phyloP scores from a whole-genome alignment of 2,797 vertebrate species.

The Aeoliscus strigatus region DNA sequence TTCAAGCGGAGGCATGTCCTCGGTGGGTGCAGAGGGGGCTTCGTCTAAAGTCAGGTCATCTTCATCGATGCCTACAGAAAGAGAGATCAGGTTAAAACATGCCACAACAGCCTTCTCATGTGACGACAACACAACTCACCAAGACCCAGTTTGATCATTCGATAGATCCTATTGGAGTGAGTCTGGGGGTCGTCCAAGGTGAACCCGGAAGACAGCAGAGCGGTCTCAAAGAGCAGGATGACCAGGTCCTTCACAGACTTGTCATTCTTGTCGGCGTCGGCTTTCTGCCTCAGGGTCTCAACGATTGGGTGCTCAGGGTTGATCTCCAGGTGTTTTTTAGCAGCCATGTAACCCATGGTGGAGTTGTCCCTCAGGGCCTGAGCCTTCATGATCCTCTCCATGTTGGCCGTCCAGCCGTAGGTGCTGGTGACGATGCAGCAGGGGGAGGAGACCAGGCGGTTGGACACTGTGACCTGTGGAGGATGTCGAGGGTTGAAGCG shows the following conservation, averaged over 20 bases:
- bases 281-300: conserved; percentile 87
- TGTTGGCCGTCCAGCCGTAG: conserved; percentile 91
- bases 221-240: conserved; percentile 87
- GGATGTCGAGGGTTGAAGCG: background rate
- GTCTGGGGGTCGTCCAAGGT: conserved; percentile 91
- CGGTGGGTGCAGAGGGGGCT: conserved; percentile 69
- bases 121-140: no score
- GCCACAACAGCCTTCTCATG: no score
- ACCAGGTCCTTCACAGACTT: conserved; percentile 95
- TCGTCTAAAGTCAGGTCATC: conserved; percentile 85
- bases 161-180: conserved; percentile 91
- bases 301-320: conserved; percentile 91
- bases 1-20: conserved; percentile 93
- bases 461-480: conserved; percentile 87
- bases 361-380: conserved; percentile 91
- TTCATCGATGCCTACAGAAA: conserved; percentile 86
- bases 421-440: conserved; percentile 96
- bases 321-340: conserved; percentile 91
- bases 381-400: conserved; percentile 96
- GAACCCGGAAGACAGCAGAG: conserved; percentile 88
- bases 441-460: conserved; percentile 87
- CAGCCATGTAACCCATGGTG: conserved; percentile 96
- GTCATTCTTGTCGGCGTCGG: conserved; percentile 92
- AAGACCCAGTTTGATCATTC: conserved; percentile 93
- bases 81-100: no score